Evolutionary conservation across 2,113 vertebrate genomes (phyloP).

Genomic region (Lathamus discolor): DNA sequence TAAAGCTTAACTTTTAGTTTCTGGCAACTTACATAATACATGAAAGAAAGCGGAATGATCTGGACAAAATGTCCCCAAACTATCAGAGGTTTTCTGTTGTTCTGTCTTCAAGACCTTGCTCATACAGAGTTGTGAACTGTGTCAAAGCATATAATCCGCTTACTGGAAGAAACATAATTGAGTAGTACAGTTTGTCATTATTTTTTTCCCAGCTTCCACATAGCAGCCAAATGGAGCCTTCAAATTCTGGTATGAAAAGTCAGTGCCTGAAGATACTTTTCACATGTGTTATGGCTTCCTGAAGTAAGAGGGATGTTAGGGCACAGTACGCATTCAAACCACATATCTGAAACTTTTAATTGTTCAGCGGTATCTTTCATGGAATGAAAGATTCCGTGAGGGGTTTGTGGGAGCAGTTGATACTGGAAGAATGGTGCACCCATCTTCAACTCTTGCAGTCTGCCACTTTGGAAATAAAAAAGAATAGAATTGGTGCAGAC

Average conservation of each 20-base stretch:
- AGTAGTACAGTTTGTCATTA: slow-evolving; percentile 18
- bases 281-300: background rate
- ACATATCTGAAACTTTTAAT: background rate
- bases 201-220: background rate
- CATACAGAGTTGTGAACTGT: slow-evolving; percentile 5
- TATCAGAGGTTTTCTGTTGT: slow-evolving; percentile 13
- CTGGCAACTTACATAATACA: background rate
- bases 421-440: background rate
- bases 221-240: background rate
- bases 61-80: background rate
- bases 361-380: background rate
- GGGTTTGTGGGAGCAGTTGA: background rate
- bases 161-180: slow-evolving; percentile 5
- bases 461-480: background rate
- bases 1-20: background rate
- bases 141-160: background rate
- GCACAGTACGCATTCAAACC: background rate
- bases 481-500: background rate
- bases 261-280: background rate
- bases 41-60: background rate
- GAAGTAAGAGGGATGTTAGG: background rate
- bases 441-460: background rate
- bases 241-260: background rate
- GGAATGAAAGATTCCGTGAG: background rate
- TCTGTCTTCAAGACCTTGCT: slow-evolving; percentile 17